phyloP scores from a whole-genome alignment of 2,113 vertebrate genomes.

The Martes martes region DNA sequence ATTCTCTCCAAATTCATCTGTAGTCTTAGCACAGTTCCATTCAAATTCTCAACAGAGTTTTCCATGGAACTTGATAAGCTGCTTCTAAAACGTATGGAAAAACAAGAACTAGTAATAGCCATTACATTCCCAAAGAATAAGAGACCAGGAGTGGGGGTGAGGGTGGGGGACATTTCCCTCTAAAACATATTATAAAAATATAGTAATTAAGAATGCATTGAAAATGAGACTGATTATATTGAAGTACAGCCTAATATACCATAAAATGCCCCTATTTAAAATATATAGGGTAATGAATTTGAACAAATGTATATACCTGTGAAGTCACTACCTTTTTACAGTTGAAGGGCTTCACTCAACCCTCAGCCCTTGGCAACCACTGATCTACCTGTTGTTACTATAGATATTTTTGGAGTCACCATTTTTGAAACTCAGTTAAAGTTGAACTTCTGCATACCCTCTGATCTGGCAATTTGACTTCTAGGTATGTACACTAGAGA shows the following conservation, averaged over 20 bases:
- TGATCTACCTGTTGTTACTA: not conserved
- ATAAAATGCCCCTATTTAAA: not conserved
- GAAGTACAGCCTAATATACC: not conserved
- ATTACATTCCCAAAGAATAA: not conserved
- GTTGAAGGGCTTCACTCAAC: not conserved
- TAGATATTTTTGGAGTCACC: not conserved
- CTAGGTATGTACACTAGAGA: not conserved
- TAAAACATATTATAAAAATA: not conserved
- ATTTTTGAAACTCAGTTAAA: not conserved
- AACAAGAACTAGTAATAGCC: not conserved
- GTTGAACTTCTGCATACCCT: not conserved
- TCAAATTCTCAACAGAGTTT: slow-evolving; percentile 1
- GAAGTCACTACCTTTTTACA: not conserved
- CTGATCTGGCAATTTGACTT: not conserved
- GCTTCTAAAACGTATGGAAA: not conserved
- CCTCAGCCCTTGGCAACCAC: not conserved
- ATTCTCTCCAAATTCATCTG: not conserved
- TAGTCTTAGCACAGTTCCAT: not conserved
- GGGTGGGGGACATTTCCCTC: not conserved
- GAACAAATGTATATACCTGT: not conserved
- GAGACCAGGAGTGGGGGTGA: not conserved
- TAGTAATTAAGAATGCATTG: not conserved
- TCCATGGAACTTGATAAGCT: not conserved
- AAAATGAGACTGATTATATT: not conserved
- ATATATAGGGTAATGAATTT: not conserved